phyloP scores from a whole-genome alignment of 2,113 vertebrate species.

The Dicerorhinus sumatrensis region DNA sequence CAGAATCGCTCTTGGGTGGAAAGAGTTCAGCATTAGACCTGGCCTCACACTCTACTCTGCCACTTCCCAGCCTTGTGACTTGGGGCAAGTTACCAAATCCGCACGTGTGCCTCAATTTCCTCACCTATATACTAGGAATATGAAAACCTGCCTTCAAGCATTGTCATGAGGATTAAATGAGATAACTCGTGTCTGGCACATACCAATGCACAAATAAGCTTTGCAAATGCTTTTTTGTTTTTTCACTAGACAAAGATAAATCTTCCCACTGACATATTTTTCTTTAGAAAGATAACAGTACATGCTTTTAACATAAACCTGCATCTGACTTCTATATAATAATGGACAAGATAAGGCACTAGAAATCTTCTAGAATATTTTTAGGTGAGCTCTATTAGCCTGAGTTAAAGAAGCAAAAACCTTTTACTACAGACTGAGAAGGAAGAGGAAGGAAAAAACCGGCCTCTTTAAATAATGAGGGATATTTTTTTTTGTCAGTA shows the following conservation, averaged over 20 bases:
- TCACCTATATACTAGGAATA: background rate
- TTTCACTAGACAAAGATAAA: constrained; percentile 27
- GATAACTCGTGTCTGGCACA: constrained; percentile 27
- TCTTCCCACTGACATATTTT: constrained; percentile 22
- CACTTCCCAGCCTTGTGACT: background rate
- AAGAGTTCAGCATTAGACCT: background rate
- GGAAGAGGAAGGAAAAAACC: constrained; percentile 41
- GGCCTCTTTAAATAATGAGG: constrained; percentile 78
- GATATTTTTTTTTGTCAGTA: constrained; percentile 58
- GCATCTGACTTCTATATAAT: constrained; percentile 38
- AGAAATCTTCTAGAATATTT: constrained; percentile 63
- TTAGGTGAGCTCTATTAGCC: constrained; percentile 45
- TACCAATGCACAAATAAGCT: background rate
- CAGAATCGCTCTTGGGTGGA: background rate
- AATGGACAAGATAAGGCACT: constrained; percentile 28
- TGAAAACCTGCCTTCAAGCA: background rate
- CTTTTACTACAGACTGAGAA: constrained; percentile 46
- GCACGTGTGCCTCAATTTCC: background rate
- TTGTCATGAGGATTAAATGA: background rate
- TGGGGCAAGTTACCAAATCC: background rate
- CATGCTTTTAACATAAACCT: constrained; percentile 65
- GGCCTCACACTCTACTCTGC: background rate
- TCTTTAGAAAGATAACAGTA: constrained; percentile 43
- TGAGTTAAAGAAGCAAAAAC: constrained; percentile 68
- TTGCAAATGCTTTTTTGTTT: constrained; percentile 14